Percentiles rank a stretch among this genome's conserved stretches.
Evolutionary conservation across 2,888 invertebrate species (phyloP).

Genomic region (Sturmia bella): DNA sequence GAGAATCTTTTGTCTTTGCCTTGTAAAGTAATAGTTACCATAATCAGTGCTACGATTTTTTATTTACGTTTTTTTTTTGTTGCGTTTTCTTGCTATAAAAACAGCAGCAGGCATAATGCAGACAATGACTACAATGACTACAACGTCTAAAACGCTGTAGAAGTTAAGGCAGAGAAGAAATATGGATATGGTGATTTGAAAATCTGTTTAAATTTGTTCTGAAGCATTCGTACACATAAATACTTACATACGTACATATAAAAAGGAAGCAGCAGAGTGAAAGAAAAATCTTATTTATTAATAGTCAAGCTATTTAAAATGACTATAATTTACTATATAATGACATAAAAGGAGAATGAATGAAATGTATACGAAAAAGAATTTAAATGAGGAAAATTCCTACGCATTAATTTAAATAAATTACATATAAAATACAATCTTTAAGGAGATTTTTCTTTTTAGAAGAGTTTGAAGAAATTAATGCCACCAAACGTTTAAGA

Average conservation of each 20-base stretch:
- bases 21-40: conserved; percentile 37
- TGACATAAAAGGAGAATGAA: conserved; percentile 56
- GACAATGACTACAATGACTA: conserved; percentile 14
- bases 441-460: background rate
- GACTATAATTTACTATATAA: conserved; percentile 66
- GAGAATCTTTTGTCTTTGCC: conserved; percentile 50
- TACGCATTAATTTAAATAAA: conserved; percentile 62
- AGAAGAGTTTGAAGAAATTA: too few species aligned
- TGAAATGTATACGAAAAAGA: conserved; percentile 29
- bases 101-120: conserved; percentile 18
- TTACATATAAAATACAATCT: conserved; percentile 23
- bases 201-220: conserved; percentile 69
- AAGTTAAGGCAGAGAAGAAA: conserved; percentile 36
- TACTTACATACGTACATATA: background rate
- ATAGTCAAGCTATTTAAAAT: conserved; percentile 68
- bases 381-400: conserved; percentile 61
- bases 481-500: too few species aligned
- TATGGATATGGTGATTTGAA: conserved; percentile 67
- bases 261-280: conserved; percentile 1
- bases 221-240: background rate
- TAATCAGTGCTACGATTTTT: conserved; percentile 45
- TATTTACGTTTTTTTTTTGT: background rate
- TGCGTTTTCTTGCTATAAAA: background rate
- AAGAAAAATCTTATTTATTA: conserved; percentile 58
- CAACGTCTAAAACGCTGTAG: background rate